Evolutionary conservation across 2,113 vertebrate genomes (phyloP).

Genomic region (Anoura caudifer): DNA sequence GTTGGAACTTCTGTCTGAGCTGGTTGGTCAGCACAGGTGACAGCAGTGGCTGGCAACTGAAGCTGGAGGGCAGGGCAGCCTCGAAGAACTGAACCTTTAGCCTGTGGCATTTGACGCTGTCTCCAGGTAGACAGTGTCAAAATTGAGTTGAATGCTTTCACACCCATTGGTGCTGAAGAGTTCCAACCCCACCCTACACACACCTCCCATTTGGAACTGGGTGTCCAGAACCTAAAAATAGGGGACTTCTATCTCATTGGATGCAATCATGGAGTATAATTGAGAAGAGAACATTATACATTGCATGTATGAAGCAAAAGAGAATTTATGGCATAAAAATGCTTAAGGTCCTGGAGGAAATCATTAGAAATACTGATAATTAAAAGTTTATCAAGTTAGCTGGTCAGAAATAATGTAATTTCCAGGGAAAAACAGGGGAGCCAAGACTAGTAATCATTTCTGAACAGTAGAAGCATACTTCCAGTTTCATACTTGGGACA

Average conservation of each 20-base stretch:
- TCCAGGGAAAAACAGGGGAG: neutral
- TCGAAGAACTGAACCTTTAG: neutral
- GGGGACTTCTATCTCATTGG: neutral
- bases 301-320: neutral
- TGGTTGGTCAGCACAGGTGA: neutral
- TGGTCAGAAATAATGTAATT: neutral
- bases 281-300: neutral
- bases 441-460: neutral
- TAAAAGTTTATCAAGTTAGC: neutral
- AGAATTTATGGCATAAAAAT: neutral
- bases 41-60: neutral
- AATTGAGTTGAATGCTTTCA: neutral
- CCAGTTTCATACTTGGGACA: neutral
- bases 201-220: neutral
- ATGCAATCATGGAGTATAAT: neutral
- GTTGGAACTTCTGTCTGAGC: neutral
- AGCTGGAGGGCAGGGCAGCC: neutral
- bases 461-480: neutral
- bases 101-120: neutral
- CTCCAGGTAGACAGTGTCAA: neutral
- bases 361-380: neutral
- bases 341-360: neutral
- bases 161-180: neutral
- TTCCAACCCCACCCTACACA: no score
- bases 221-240: neutral